Evolutionary conservation across 2,113 vertebrate species (phyloP).

Genomic region (Ranitomeya variabilis): DNA sequence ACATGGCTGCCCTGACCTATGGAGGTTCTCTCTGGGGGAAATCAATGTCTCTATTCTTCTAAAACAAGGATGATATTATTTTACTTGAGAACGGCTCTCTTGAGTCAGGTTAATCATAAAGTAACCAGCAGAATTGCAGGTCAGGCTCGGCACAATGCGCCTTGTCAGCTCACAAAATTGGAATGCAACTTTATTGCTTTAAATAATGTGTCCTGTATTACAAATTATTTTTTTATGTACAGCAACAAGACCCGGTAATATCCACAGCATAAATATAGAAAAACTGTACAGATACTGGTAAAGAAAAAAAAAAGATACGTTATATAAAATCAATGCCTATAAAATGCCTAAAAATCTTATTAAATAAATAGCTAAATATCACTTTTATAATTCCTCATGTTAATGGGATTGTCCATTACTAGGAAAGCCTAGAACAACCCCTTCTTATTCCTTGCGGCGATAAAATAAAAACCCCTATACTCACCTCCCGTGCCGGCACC

Average conservation of each 20-base stretch:
- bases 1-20: conserved; percentile 29
- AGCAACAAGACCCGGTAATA: background rate
- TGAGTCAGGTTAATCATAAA: conserved; percentile 23
- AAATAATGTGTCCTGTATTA: background rate
- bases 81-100: conserved; percentile 18
- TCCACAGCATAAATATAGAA: background rate
- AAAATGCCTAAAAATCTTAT: no score
- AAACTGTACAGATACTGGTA: background rate
- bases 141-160: background rate
- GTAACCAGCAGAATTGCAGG: conserved; percentile 13
- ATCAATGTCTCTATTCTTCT: conserved; percentile 42
- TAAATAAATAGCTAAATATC: no score
- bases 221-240: conserved; percentile 10
- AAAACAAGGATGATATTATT: conserved; percentile 42
- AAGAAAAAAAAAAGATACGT: background rate
- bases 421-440: no score
- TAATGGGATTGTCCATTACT: no score
- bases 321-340: background rate
- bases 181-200: background rate
- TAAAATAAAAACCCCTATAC: no score
- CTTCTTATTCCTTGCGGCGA: no score
- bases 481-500: no score
- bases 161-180: conserved; percentile 5
- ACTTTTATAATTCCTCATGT: no score
- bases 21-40: conserved; percentile 21